Percentiles rank a stretch among this genome's conserved stretches.
Conservation (phyloP, 1,140 invertebrate genomes). For the Tigriopus japonicus region DNA sequence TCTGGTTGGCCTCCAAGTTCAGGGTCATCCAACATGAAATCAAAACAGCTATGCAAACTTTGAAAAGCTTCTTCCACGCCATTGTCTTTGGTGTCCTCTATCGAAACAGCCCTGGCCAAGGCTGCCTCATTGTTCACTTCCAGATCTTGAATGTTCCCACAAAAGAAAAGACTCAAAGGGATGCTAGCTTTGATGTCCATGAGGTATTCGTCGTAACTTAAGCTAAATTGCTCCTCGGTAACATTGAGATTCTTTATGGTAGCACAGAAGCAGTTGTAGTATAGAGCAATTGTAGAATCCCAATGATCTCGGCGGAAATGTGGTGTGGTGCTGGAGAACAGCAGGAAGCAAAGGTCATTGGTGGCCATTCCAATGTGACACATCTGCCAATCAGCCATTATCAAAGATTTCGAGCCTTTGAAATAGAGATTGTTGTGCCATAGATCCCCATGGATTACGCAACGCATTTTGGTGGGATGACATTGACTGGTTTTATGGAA, state of each 20-base stretch:
- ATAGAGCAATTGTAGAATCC: neutral
- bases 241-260: neutral
- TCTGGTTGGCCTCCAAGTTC: neutral
- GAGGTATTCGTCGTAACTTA: neutral
- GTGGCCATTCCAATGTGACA: neutral
- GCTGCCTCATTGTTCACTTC: neutral
- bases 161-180: neutral
- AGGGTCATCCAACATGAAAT: no score
- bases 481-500: neutral
- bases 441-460: neutral
- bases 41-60: neutral
- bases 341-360: neutral
- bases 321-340: conserved; percentile 1
- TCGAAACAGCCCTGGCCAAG: neutral
- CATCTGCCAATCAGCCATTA: conserved; percentile 3
- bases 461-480: neutral
- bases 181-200: neutral
- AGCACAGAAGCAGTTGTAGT: neutral
- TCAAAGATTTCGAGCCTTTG: neutral
- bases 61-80: neutral
- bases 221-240: neutral
- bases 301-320: neutral
- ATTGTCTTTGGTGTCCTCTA: neutral
- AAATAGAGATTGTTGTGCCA: conserved; percentile 4
- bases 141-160: conserved; percentile 1